phyloP scores from a whole-genome alignment of 2,888 invertebrate genomes.

The Agrotis clavis region DNA sequence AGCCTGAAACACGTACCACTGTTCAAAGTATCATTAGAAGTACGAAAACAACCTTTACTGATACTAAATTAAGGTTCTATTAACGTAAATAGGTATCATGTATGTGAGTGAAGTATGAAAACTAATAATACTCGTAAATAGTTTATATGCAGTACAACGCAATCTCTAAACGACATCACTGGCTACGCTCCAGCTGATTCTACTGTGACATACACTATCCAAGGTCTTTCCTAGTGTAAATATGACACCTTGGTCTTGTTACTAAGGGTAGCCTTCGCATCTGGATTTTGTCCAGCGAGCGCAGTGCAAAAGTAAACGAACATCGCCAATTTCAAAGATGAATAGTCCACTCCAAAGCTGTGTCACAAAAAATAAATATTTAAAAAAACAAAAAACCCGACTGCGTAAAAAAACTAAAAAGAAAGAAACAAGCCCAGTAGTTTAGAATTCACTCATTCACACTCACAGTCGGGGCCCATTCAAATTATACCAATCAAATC shows the following conservation, averaged over 20 bases:
- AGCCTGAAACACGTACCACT: neutral
- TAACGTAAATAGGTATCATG: neutral
- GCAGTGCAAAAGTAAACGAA: no score
- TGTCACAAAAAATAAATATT: no score
- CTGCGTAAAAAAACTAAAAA: no score
- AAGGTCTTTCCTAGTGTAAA: constrained; percentile 49
- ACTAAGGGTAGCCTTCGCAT: constrained; percentile 11
- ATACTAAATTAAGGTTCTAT: constrained; percentile 1
- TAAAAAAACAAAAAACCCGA: no score
- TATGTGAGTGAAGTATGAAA: constrained; percentile 6
- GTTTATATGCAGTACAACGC: constrained; percentile 31
- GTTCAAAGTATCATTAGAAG: neutral
- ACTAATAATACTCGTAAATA: no score
- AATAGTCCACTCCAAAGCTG: no score
- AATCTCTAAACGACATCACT: constrained; percentile 55
- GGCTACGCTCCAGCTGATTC: constrained; percentile 61
- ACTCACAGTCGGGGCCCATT: no score
- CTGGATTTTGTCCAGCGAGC: constrained; percentile 2
- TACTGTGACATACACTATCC: constrained; percentile 35
- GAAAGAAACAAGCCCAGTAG: no score
- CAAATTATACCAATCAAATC: no score
- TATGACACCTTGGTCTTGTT: constrained; percentile 29
- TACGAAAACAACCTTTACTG: neutral
- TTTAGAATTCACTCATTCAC: no score
- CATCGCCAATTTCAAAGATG: neutral